Evolutionary conservation across 2,113 vertebrate genomes (phyloP).

Genomic region (Phasianus colchicus): DNA sequence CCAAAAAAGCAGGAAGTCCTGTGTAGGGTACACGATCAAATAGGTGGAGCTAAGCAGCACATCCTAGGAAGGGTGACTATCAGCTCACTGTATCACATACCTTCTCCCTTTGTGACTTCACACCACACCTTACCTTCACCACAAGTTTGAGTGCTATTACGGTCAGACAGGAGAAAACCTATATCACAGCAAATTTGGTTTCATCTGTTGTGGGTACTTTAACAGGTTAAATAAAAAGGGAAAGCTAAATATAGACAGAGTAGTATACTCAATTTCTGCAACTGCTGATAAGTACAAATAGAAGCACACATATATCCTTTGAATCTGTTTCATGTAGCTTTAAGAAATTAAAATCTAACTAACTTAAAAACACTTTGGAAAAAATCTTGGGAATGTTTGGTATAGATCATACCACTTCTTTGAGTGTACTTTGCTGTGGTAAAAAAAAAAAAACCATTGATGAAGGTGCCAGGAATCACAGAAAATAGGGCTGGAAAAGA

Average conservation of each 20-base stretch:
- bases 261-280: neutral
- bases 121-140: accelerated
- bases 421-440: neutral
- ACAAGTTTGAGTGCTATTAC: accelerated
- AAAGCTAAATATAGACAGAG: neutral
- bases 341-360: neutral
- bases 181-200: accelerated
- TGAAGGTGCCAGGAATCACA: neutral
- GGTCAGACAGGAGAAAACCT: neutral
- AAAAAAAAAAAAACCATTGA: neutral
- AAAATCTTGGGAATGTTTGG: neutral
- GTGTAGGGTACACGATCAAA: accelerated
- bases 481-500: neutral
- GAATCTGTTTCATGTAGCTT: accelerated
- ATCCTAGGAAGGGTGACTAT: neutral
- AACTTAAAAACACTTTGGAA: neutral
- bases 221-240: neutral
- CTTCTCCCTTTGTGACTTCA: neutral
- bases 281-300: neutral
- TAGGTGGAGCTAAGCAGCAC: neutral
- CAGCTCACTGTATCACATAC: accelerated
- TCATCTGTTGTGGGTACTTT: neutral
- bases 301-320: neutral
- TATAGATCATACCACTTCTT: neutral
- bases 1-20: neutral